Conservation (phyloP, 2,797 vertebrate species). For the Thunnus albacares region DNA sequence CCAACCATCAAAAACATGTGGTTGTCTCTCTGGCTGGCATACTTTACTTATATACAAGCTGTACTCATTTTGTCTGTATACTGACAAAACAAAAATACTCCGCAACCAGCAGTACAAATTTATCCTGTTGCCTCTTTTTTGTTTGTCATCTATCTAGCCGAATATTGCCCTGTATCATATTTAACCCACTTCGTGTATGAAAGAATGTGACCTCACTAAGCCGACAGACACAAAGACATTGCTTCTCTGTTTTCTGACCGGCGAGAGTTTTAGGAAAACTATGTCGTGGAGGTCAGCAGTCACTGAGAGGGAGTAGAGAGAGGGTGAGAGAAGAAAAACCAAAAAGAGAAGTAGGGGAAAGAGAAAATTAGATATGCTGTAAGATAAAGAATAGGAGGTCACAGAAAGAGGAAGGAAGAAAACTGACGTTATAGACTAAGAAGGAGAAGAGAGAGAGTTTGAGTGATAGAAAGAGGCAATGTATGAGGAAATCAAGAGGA, state of each 20-base stretch:
- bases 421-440: slow-evolving; percentile 7
- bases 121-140: no score
- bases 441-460: slow-evolving; percentile 20
- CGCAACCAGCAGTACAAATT: background rate
- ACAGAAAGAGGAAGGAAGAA: slow-evolving; percentile 13
- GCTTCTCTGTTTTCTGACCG: slow-evolving; percentile 36
- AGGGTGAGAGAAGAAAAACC: slow-evolving; percentile 15
- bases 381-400: background rate
- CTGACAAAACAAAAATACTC: background rate
- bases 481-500: slow-evolving; percentile 42
- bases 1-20: no score
- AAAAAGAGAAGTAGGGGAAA: background rate
- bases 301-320: slow-evolving; percentile 28
- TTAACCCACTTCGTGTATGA: slow-evolving; percentile 26
- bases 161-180: background rate
- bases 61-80: background rate
- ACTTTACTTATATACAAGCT: no score
- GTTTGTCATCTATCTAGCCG: background rate
- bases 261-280: slow-evolving; percentile 65
- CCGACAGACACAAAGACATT: slow-evolving; percentile 11
- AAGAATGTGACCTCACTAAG: slow-evolving; percentile 54
- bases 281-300: slow-evolving; percentile 53
- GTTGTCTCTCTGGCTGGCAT: no score
- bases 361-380: background rate
- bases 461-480: slow-evolving; percentile 4